Evolutionary conservation across 1,140 invertebrate species (phyloP).

Genomic region (Euwallacea similis): DNA sequence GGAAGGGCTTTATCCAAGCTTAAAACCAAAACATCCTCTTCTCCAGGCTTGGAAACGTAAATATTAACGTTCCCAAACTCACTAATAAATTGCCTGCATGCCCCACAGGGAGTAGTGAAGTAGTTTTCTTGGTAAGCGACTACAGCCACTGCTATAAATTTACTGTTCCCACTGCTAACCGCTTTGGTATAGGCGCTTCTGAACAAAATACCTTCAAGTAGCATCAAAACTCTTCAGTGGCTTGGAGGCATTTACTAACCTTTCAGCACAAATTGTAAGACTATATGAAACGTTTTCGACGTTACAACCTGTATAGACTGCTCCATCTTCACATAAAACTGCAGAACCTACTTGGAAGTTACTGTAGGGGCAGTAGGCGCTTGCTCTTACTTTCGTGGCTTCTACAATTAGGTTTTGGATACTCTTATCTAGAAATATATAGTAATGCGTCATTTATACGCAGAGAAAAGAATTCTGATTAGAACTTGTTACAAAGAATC

Average conservation of each 20-base stretch:
- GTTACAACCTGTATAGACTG: conserved; percentile 77
- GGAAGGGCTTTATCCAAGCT: conserved; percentile 66
- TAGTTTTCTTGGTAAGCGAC: conserved; percentile 64
- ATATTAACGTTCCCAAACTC: conserved; percentile 75
- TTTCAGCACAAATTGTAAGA: conserved; percentile 87
- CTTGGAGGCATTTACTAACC: conserved; percentile 54
- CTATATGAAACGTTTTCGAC: conserved; percentile 88
- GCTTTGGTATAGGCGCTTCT: conserved; percentile 76
- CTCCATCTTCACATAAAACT: conserved; percentile 70
- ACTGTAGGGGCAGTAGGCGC: conserved; percentile 88
- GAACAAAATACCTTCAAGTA: neutral
- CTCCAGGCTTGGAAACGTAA: conserved; percentile 69
- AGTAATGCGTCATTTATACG: neutral
- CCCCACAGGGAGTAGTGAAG: conserved; percentile 86
- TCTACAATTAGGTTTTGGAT: conserved; percentile 67
- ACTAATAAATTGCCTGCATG: conserved; percentile 82
- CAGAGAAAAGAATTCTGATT: too few species aligned
- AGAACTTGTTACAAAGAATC: too few species aligned
- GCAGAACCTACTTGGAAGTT: conserved; percentile 91
- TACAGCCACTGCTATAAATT: conserved; percentile 77
- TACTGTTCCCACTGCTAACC: conserved; percentile 78
- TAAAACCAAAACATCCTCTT: conserved; percentile 64
- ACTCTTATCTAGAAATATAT: conserved; percentile 58
- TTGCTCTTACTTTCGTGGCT: conserved; percentile 65
- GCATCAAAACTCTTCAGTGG: neutral